A percentile compares a stretch with the other conserved stretches of the same genome.
phyloP scores from a whole-genome alignment of 2,113 vertebrate genomes.

The Polypterus bichir region DNA sequence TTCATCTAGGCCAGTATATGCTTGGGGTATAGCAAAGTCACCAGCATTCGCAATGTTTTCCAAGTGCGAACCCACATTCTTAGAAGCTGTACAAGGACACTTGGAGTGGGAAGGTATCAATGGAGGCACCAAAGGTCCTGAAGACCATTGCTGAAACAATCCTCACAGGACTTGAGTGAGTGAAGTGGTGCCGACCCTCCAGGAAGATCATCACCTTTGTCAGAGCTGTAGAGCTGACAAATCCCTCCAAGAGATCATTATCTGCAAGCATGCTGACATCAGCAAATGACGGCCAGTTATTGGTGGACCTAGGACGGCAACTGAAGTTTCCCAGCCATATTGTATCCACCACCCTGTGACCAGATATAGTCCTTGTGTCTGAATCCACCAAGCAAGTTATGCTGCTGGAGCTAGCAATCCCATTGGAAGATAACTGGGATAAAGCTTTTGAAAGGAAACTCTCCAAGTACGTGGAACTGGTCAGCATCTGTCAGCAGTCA shows the following conservation, averaged over 20 bases:
- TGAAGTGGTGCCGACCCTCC: neutral
- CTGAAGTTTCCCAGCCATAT: no score
- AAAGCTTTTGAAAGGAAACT: no score
- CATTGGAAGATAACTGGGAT: no score
- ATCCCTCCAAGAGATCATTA: neutral
- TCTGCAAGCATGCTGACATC: no score
- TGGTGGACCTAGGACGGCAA: no score
- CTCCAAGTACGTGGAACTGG: no score
- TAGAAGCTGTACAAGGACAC: neutral
- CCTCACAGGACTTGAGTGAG: constrained; percentile 3
- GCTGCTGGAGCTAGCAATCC: no score
- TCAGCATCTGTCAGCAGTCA: no score
- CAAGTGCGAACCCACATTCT: neutral
- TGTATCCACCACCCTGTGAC: no score
- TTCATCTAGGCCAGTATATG: constrained; percentile 4
- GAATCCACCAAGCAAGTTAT: no score
- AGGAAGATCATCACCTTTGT: constrained; percentile 6
- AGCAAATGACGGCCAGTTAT: no score
- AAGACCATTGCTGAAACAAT: constrained; percentile 8
- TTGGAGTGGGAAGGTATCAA: neutral
- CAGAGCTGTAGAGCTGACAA: constrained; percentile 4
- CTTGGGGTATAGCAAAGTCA: neutral
- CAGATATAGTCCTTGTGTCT: no score
- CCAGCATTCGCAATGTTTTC: neutral
- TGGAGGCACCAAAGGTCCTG: constrained; percentile 7